A percentile compares a stretch with the other conserved stretches of the same genome.
Conservation (phyloP, 2,113 vertebrate species). For the Psittacara wagleri region DNA sequence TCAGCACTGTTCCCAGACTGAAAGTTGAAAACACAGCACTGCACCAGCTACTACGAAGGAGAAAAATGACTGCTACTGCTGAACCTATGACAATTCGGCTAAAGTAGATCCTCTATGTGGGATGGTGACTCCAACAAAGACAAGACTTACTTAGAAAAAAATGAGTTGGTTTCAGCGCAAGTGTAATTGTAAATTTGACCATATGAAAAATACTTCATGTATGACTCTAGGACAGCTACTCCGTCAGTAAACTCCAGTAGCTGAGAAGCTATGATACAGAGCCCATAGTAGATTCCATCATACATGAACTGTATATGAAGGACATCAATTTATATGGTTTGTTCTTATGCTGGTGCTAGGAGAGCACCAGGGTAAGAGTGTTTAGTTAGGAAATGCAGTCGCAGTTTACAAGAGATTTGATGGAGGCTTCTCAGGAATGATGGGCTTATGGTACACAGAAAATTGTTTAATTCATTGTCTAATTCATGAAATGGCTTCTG, state of each 20-base stretch:
- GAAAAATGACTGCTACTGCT: too few species aligned
- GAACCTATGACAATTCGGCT: neutral
- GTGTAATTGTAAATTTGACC: neutral
- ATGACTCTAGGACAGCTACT: neutral
- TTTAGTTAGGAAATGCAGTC: neutral
- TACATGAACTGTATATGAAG: fast-evolving
- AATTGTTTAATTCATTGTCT: neutral
- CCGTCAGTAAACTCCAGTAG: neutral
- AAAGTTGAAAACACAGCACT: too few species aligned
- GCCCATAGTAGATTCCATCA: neutral
- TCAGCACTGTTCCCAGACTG: too few species aligned
- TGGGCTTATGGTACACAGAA: neutral
- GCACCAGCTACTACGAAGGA: too few species aligned
- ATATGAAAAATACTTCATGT: neutral
- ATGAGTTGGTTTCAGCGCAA: neutral
- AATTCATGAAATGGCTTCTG: neutral
- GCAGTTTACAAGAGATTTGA: neutral
- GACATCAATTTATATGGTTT: neutral
- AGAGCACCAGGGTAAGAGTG: neutral
- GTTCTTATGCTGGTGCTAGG: neutral
- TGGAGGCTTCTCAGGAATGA: neutral
- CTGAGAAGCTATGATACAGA: neutral
- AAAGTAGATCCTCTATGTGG: neutral
- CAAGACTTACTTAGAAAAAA: neutral
- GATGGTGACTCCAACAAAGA: neutral